Conservation (phyloP, 2,797 vertebrate genomes). For the Botia kubotai region DNA sequence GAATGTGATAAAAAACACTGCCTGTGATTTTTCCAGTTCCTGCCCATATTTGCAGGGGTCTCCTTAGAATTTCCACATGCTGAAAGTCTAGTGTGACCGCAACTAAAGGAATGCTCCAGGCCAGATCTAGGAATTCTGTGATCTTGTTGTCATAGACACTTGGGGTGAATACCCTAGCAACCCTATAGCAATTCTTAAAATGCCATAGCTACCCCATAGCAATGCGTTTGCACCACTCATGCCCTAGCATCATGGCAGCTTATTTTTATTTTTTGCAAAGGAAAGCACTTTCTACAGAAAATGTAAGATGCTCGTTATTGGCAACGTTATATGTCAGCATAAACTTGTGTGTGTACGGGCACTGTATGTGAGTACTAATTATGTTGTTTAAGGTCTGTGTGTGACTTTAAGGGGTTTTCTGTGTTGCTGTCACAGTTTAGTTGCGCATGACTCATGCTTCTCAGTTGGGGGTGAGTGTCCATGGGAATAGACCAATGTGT, state of each 20-base stretch:
- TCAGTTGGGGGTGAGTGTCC: constrained; percentile 37
- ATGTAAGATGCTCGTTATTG: neutral
- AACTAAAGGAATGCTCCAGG: too few relatives aligned
- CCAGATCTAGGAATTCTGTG: too few relatives aligned
- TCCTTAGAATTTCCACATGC: too few relatives aligned
- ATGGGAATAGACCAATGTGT: constrained; percentile 40
- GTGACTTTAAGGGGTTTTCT: neutral
- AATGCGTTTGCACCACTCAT: too few relatives aligned
- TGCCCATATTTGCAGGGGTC: too few relatives aligned
- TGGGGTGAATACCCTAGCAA: too few relatives aligned
- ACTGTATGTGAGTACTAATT: neutral
- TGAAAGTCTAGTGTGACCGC: too few relatives aligned
- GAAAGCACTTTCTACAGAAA: neutral
- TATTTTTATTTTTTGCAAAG: neutral
- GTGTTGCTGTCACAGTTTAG: constrained; percentile 37
- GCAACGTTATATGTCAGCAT: neutral
- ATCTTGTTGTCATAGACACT: too few relatives aligned
- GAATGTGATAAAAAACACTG: too few relatives aligned
- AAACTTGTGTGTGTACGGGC: neutral
- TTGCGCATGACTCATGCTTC: constrained; percentile 39
- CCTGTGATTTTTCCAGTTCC: too few relatives aligned
- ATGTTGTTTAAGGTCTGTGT: neutral
- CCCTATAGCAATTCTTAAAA: too few relatives aligned
- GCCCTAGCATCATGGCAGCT: too few relatives aligned
- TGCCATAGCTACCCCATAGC: neutral